Percentiles rank a stretch among this genome's conserved stretches.
Evolutionary conservation across 2,888 invertebrate species (phyloP).

Genomic region (Drosophila mercatorum): DNA sequence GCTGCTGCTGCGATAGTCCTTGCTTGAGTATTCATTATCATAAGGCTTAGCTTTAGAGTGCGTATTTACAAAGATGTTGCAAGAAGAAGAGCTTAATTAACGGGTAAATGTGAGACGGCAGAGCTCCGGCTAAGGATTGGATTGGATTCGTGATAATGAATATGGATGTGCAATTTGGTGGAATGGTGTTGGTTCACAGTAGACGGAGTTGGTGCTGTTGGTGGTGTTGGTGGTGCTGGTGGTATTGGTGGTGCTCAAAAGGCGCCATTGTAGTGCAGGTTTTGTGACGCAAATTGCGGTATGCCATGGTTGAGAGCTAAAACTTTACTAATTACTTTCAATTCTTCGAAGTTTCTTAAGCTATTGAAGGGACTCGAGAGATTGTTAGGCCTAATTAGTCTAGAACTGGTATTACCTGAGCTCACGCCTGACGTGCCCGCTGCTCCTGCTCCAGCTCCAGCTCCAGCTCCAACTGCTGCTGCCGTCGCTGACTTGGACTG

Average conservation of each 20-base stretch:
- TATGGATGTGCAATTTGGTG: conserved; percentile 50
- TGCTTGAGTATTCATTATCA: conserved; percentile 42
- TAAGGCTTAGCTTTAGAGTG: conserved; percentile 68
- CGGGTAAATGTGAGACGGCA: conserved; percentile 27
- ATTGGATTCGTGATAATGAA: conserved; percentile 32
- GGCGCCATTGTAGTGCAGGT: conserved; percentile 78
- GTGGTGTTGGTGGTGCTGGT: conserved; percentile 43
- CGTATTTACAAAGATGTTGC: conserved; percentile 76
- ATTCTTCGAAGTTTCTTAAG: conserved; percentile 87
- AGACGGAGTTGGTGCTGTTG: conserved; percentile 32
- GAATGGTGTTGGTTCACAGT: conserved; percentile 38
- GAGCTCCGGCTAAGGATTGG: conserved; percentile 37
- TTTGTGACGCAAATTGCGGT: conserved; percentile 84
- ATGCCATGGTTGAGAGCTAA: conserved; percentile 91
- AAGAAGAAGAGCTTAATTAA: conserved; percentile 64
- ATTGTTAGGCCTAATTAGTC: conserved; percentile 50
- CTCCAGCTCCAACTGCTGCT: conserved; percentile 6
- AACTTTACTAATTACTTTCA: conserved; percentile 92
- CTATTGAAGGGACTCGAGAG: conserved; percentile 70
- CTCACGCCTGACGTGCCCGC: conserved; percentile 45
- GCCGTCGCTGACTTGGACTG: conserved; percentile 35
- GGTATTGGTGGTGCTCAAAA: conserved; percentile 71
- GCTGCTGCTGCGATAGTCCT: conserved; percentile 28
- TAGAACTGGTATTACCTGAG: conserved; percentile 73
- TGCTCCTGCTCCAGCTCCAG: not conserved